These are phyloP conservation scores for Aspidiotus rigidus DNA, from an alignment of 2,888 invertebrate genomes.

Conservation along the genomic window DNA sequence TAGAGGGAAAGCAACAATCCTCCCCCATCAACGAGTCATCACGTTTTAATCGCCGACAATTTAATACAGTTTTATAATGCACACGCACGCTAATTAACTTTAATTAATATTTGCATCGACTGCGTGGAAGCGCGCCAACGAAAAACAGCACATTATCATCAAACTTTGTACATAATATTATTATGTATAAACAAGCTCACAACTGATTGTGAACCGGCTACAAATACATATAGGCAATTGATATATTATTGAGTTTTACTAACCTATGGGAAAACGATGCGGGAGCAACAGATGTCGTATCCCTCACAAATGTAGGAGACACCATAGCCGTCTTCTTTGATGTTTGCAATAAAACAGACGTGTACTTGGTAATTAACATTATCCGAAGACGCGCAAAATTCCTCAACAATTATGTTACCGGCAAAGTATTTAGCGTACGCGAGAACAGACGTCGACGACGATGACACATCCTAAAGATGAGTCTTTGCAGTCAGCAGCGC, in stretches of 20 bases:
- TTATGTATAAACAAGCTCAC: no score
- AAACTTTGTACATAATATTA: no score
- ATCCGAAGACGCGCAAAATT: slow-evolving; percentile 6
- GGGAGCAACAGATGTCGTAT: slow-evolving; percentile 4
- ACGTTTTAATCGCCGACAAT: no score
- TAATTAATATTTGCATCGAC: no score
- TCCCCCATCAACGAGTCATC: no score
- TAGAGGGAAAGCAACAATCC: no score
- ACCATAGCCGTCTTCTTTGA: slow-evolving; percentile 45
- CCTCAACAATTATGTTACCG: background rate
- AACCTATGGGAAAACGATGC: slow-evolving; percentile 19
- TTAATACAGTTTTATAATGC: no score
- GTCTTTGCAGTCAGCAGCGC: background rate
- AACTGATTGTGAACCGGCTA: no score
- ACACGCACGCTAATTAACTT: no score
- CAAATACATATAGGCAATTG: no score
- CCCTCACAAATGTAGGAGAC: slow-evolving; percentile 35
- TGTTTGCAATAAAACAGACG: slow-evolving; percentile 58
- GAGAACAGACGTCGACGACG: background rate
- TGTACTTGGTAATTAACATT: slow-evolving; percentile 64
- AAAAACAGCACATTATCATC: no score
- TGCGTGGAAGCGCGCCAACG: no score
- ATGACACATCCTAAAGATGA: background rate
- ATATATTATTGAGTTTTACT: background rate
- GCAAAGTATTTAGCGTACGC: slow-evolving; percentile 1